These are phyloP conservation scores for Eremophila alpestris DNA, from an alignment of 2,797 vertebrate genomes.

Conservation along the genomic window DNA sequence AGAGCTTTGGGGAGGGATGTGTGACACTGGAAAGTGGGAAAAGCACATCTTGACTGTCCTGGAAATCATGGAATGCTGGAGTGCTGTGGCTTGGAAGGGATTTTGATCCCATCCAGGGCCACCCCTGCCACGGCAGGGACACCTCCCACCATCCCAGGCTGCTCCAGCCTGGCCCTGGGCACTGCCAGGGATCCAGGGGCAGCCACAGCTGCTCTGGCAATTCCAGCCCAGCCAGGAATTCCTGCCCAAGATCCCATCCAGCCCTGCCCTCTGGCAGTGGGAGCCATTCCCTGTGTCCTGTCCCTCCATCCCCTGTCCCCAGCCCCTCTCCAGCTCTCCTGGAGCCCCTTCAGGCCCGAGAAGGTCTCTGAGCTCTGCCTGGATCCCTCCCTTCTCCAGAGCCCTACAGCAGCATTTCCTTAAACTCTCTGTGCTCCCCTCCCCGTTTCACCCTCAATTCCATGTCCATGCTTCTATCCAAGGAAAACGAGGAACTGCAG, in stretches of 20 bases:
- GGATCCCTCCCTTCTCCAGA: not conserved
- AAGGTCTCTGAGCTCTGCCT: not conserved
- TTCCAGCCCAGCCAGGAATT: not conserved
- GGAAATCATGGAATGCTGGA: not conserved
- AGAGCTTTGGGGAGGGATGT: not conserved
- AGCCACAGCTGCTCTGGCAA: not conserved
- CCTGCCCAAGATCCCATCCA: not conserved
- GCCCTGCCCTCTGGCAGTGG: not conserved
- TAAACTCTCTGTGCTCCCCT: not conserved
- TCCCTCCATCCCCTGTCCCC: not conserved
- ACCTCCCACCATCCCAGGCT: not conserved
- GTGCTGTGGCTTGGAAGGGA: not conserved
- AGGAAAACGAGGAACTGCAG: not conserved
- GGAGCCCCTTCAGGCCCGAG: not conserved
- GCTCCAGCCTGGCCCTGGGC: not conserved
- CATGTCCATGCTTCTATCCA: fast-evolving
- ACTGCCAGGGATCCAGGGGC: not conserved
- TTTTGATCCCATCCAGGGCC: not conserved
- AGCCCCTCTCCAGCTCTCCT: not conserved
- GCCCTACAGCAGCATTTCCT: not conserved
- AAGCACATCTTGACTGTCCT: not conserved
- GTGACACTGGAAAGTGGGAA: not conserved
- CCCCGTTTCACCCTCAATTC: not conserved
- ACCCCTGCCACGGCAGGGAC: not conserved
- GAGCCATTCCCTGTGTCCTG: not conserved